These are phyloP conservation scores for Palythoa grandis DNA, from an alignment of 92 coral and sea anemone species.

Conservation along the genomic window DNA sequence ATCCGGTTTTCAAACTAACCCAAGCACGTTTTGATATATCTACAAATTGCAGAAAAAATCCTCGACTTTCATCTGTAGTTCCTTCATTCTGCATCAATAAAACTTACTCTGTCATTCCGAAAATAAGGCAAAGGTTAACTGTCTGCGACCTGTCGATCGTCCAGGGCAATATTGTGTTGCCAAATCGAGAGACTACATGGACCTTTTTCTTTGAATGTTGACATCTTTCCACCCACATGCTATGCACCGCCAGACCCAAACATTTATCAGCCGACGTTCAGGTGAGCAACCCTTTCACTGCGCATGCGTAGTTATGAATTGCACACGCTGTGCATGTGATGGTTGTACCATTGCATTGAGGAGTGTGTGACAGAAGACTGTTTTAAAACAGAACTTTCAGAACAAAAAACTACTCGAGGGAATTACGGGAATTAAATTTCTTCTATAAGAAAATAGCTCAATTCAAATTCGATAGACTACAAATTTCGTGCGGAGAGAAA, in stretches of 20 bases:
- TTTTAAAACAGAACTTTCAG: background rate
- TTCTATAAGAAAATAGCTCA: background rate
- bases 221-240: slow-evolving; percentile 23
- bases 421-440: background rate
- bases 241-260: slow-evolving; percentile 29
- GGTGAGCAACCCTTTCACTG: slow-evolving; percentile 24
- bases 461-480: background rate
- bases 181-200: background rate
- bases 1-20: background rate
- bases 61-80: background rate
- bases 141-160: background rate
- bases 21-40: slow-evolving; percentile 35
- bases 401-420: background rate
- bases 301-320: slow-evolving; percentile 34
- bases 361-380: background rate
- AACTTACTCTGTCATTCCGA: slow-evolving; percentile 23
- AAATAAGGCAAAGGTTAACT: background rate
- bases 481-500: background rate
- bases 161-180: slow-evolving; percentile 2
- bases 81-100: slow-evolving; percentile 24
- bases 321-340: slow-evolving; percentile 41
- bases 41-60: background rate
- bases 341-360: background rate
- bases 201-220: background rate
- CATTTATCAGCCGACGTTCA: slow-evolving; percentile 35